Base-by-base conservation (phyloP, 64 coral and sea anemone species). In the Dendronephthya gigantea region DNA sequence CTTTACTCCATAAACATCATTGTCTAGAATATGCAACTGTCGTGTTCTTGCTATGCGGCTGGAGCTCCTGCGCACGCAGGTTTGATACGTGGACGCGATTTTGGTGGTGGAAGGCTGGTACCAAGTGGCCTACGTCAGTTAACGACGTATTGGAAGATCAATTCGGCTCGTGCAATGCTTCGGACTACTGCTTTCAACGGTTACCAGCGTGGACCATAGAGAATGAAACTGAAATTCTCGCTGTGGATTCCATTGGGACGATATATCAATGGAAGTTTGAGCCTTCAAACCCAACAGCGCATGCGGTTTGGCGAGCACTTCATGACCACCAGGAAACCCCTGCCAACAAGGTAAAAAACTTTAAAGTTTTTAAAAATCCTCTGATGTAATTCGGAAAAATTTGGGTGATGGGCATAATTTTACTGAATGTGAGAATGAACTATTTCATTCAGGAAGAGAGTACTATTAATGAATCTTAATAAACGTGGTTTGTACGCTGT, bases 241-340 rank as follows among this genome's bases (percentile, higher is more conserved):
- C 85, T 2, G 22, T 87, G 5, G 85, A 87, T 72, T 87, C 38
- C 10, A 2, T 35, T 8, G 68, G 68, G 13, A 87, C 66, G 5
- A 40, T 22, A 15, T 87, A 87, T 48, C 32, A 35, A 35, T 87
- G 66, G 85, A 38, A 17, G 35, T 87, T 87, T 27, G 14, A 35
- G 4, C 49, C 85, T 23, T 15, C 14, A 66, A 76, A 33, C 49
- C 8, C 25, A 47, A 72, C 49, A 33, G 66, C 85, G 25, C 65
- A 35, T 50, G 85, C 85, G 28, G 85, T 48, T 30, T 87, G 85
- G 85, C 65, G 58, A 4, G 85, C 85, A 17, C 75, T 87, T 49
- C 65, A 87, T 72, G 85, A 87, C 49, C 85, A 74, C 34, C 6
- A 87, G 28, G 23, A 9, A 40, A 76, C 49, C 0, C 0, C 3